phyloP scores from a whole-genome alignment of 1,140 invertebrate genomes.

The Diplogasteroides magnus region DNA sequence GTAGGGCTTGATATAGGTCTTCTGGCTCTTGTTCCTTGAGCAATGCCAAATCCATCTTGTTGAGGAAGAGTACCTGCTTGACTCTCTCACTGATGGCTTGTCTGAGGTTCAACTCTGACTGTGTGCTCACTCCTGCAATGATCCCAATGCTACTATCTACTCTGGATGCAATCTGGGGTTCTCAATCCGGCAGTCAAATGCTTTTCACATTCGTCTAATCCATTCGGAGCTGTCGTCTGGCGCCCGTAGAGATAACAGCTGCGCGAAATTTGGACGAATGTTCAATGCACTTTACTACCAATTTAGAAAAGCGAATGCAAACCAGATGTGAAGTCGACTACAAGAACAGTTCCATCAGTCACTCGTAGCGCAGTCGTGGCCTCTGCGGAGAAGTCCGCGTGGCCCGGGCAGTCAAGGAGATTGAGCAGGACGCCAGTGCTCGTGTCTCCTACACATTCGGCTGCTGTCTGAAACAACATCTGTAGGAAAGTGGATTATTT shows the following conservation, averaged over 20 bases:
- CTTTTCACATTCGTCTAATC: too few species aligned
- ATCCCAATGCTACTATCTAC: too few species aligned
- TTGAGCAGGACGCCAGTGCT: conserved; percentile 87
- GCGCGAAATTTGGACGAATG: not conserved
- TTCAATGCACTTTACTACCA: too few species aligned
- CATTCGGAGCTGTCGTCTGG: conserved; percentile 80
- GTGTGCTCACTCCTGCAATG: too few species aligned
- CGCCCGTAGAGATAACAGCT: not conserved
- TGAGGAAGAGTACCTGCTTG: conserved; percentile 98
- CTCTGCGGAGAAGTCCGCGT: conserved; percentile 98
- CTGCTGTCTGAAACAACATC: not conserved
- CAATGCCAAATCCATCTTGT: conserved; percentile 96
- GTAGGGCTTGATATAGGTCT: conserved; percentile 98
- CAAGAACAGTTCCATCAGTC: conserved; percentile 95
- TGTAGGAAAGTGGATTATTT: not conserved
- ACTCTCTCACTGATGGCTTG: conserved; percentile 97
- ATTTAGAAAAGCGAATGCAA: conserved; percentile 93
- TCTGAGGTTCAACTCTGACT: conserved; percentile 95
- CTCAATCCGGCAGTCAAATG: conserved; percentile 92
- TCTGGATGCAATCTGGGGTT: conserved; percentile 67
- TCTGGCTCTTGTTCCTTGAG: conserved; percentile 93
- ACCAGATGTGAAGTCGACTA: conserved; percentile 98
- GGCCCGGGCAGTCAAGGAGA: conserved; percentile 95
- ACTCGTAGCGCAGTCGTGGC: conserved; percentile 96
- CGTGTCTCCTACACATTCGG: not conserved